Evolutionary conservation across 2,113 vertebrate genomes (phyloP).

Genomic region (Neolamprologus hecqui): DNA sequence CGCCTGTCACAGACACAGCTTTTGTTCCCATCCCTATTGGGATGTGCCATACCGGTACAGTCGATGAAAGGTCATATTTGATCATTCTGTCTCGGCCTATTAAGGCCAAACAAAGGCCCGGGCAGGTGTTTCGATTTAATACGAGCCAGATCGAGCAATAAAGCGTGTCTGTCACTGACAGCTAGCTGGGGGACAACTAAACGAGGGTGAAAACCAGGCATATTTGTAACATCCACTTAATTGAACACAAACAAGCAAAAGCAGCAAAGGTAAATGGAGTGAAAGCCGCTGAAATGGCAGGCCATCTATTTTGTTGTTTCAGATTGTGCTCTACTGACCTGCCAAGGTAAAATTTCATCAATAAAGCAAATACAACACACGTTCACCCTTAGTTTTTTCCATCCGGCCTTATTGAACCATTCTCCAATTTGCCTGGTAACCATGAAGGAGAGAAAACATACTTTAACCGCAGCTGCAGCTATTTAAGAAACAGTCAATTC

Average conservation of each 20-base stretch:
- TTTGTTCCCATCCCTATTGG: neutral
- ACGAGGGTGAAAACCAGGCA: neutral
- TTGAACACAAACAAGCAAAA: neutral
- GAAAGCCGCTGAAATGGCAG: conserved; percentile 3
- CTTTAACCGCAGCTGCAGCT: neutral
- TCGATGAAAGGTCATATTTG: conserved; percentile 31
- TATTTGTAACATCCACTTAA: conserved; percentile 15
- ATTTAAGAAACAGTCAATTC: neutral
- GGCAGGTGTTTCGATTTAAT: conserved; percentile 29
- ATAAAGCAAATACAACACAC: neutral
- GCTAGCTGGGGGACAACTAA: neutral
- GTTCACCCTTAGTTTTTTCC: neutral
- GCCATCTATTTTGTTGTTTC: neutral
- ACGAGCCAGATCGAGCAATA: neutral
- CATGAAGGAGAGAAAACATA: neutral
- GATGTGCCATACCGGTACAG: neutral
- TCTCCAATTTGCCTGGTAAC: neutral
- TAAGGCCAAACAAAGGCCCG: conserved; percentile 28
- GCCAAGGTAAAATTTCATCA: neutral
- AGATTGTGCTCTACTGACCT: neutral
- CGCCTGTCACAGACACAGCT: neutral
- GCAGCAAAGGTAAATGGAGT: neutral
- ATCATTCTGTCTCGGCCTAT: conserved; percentile 28
- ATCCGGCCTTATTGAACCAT: neutral
- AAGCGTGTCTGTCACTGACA: neutral